These are phyloP conservation scores for Azemiops feae DNA, from an alignment of 2,113 vertebrate genomes.

Conservation along the genomic window DNA sequence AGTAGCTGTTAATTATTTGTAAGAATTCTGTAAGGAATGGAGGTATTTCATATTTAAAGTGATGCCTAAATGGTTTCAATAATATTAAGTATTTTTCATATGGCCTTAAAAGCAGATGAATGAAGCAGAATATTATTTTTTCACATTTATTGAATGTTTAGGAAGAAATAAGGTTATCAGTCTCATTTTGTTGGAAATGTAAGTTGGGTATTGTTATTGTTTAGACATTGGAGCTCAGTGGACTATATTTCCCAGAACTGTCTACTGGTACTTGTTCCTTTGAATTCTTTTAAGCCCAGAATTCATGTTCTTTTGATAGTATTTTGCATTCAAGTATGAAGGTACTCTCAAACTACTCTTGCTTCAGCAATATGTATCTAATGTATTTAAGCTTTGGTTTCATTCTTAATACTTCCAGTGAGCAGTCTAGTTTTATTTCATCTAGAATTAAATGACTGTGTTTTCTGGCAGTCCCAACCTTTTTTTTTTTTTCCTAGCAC, in stretches of 20 bases:
- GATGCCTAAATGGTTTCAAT: not conserved
- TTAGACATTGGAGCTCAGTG: not conserved
- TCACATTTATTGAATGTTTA: too few species aligned
- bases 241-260: not conserved
- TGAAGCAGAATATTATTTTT: not conserved
- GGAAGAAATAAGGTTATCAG: not conserved
- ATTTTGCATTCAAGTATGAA: not conserved
- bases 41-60: not conserved
- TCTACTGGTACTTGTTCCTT: not conserved
- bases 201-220: not conserved
- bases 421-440: not conserved
- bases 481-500: not conserved
- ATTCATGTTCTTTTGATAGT: not conserved
- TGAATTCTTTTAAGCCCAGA: not conserved
- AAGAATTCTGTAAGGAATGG: not conserved
- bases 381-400: not conserved
- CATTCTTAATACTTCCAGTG: not conserved
- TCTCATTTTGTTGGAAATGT: not conserved
- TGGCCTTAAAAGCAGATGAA: not conserved
- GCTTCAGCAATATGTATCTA: not conserved
- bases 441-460: not conserved
- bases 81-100: not conserved
- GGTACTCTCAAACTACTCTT: not conserved
- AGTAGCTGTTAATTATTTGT: not conserved
- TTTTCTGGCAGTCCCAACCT: not conserved